Evolutionary conservation across 2,888 invertebrate species (phyloP).

Genomic region (Trichopria drosophilae): DNA sequence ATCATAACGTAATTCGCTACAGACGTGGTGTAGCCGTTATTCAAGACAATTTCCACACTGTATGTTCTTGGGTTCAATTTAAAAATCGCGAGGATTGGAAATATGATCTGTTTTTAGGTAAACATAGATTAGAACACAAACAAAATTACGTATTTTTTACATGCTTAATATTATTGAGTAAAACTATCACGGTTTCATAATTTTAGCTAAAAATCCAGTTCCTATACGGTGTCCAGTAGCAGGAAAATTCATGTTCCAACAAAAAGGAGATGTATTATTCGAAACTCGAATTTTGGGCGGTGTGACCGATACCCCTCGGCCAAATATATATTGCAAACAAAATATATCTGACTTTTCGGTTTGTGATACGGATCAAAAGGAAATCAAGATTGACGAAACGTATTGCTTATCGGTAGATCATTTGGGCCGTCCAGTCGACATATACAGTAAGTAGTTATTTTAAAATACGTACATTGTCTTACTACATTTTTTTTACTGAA

Average conservation of each 20-base stretch:
- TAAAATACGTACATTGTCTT: slow-evolving; percentile 1
- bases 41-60: slow-evolving; percentile 86
- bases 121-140: slow-evolving; percentile 26
- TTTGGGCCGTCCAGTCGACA: slow-evolving; percentile 90
- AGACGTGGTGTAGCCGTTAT: slow-evolving; percentile 86
- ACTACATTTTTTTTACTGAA: slow-evolving; percentile 1
- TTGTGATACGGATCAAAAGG: slow-evolving; percentile 93
- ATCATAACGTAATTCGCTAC: slow-evolving; percentile 94
- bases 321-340: slow-evolving; percentile 88
- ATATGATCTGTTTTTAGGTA: slow-evolving; percentile 77
- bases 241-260: slow-evolving; percentile 93
- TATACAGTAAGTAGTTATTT: slow-evolving; percentile 70
- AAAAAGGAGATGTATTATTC: slow-evolving; percentile 86
- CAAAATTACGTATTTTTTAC: slow-evolving; percentile 3
- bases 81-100: slow-evolving; percentile 82
- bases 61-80: slow-evolving; percentile 94
- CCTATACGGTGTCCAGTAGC: slow-evolving; percentile 94
- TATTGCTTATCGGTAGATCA: slow-evolving; percentile 97
- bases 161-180: neutral
- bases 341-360: slow-evolving; percentile 95
- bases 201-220: slow-evolving; percentile 78
- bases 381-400: slow-evolving; percentile 90
- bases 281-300: slow-evolving; percentile 94
- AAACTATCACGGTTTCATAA: slow-evolving; percentile 4
- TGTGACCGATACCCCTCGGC: slow-evolving; percentile 90